Evolutionary conservation across 2,888 invertebrate species (phyloP).

Genomic region (Ectemnius cavifrons): DNA sequence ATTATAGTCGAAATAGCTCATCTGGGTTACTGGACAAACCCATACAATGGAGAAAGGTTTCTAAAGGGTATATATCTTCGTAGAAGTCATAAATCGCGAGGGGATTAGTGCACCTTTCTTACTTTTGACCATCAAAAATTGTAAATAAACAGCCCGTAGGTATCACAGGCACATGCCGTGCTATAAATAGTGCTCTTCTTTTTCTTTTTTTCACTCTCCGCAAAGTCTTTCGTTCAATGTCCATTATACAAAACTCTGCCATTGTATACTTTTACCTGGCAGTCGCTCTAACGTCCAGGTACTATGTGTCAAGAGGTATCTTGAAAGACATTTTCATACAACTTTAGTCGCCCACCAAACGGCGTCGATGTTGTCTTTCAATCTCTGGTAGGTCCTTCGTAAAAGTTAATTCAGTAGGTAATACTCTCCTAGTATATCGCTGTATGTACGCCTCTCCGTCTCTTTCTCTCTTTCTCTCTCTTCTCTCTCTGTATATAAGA

Average conservation of each 20-base stretch:
- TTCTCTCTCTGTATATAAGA: slow-evolving; percentile 21
- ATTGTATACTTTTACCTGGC: slow-evolving; percentile 48
- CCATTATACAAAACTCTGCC: slow-evolving; percentile 52
- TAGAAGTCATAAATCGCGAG: no score
- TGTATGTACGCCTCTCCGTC: no score
- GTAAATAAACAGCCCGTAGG: slow-evolving; percentile 39
- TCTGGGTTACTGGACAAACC: no score
- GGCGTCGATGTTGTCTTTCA: slow-evolving; percentile 13
- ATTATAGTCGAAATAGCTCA: not conserved
- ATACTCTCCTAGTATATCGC: no score
- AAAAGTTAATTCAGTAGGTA: no score
- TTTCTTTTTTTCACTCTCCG: slow-evolving; percentile 26
- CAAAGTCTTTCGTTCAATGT: slow-evolving; percentile 45
- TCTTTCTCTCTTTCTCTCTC: no score
- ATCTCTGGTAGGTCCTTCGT: no score
- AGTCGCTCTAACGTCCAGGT: slow-evolving; percentile 55
- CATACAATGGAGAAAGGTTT: no score
- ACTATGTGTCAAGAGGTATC: slow-evolving; percentile 55
- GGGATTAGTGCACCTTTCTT: slow-evolving; percentile 4
- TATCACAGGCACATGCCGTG: slow-evolving; percentile 33
- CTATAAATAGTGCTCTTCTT: no score
- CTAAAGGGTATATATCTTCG: no score
- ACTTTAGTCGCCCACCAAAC: slow-evolving; percentile 36
- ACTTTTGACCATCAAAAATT: slow-evolving; percentile 31
- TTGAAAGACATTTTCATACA: slow-evolving; percentile 54